phyloP scores from a whole-genome alignment of 2,888 invertebrate genomes.

The Erannis defoliaria region DNA sequence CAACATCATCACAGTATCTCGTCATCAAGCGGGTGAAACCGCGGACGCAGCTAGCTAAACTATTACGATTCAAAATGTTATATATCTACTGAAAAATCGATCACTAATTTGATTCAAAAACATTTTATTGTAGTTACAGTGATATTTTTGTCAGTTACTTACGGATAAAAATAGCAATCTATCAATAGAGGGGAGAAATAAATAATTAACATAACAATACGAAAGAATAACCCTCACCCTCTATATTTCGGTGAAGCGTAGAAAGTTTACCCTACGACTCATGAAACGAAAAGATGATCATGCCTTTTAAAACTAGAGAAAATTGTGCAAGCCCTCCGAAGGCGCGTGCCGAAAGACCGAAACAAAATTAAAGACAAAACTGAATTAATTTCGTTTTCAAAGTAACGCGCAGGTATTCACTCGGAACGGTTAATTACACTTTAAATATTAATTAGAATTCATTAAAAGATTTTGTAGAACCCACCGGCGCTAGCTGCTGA shows the following conservation, averaged over 20 bases:
- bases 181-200: not conserved
- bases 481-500: not conserved
- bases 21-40: too few species aligned
- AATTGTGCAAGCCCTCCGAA: constrained; percentile 31
- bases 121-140: not conserved
- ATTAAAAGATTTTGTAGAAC: constrained; percentile 8
- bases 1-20: too few species aligned
- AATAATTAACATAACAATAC: constrained; percentile 1
- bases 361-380: constrained; percentile 43
- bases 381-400: constrained; percentile 42
- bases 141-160: not conserved
- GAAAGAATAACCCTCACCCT: constrained; percentile 17
- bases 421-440: constrained; percentile 22
- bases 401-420: constrained; percentile 26
- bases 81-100: too few species aligned
- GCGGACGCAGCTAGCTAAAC: too few species aligned
- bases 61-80: too few species aligned
- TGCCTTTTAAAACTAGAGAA: constrained; percentile 23
- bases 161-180: constrained; percentile 8
- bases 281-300: constrained; percentile 25
- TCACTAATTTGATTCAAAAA: not conserved
- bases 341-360: constrained; percentile 35
- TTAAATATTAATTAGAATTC: constrained; percentile 25
- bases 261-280: constrained; percentile 8
- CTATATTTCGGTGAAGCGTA: constrained; percentile 2